Base-by-base conservation (phyloP, 2,797 vertebrate genomes). In the Loris lydekkerianus region DNA sequence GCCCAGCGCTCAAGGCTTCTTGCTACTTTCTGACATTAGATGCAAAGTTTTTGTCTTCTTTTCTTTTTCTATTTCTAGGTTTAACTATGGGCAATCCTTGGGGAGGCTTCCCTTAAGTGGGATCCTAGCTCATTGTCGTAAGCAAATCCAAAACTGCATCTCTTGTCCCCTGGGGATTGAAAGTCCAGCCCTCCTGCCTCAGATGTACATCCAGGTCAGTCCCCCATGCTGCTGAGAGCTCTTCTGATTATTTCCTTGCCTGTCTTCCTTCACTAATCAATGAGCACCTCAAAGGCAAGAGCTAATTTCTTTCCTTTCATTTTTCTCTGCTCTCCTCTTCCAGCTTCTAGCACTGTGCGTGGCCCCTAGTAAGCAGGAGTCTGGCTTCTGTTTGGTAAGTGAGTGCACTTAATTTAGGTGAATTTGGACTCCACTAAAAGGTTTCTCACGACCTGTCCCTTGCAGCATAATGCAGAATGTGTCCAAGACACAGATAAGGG, bases 351-450 rank as follows among this genome's bases (percentile, higher is more conserved):
- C 31, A 86, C 10, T 21, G 8, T 37, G 15, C 43, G n/a, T 49
- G 58, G 18, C 25, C 25, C 11, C 23, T 25, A 9, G 31, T 76
- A 49, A 85, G 65, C 11, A 87, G 86, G 37, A 93, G 23, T 31
- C 93, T 1, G 0, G 73, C 67, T 77, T 82, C 61, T 43, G 78
- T 13, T 56, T 72, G 43, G 37, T 65, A 73, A 81, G 67, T 60
- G 17, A 80, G 67, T 72, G 56, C 37, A 73, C 78, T 88, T 69
- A 93, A 86, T 56, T 89, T 72, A 73, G 65, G 29, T 97, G 91
- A 40, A 40, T 49, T 67, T 97, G 67, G 72, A 18, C 93, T 63
- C 27, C 31, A 56, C 72, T n/a, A n/a, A 93, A 86, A 94, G 91
- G 29, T 81, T 67, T 43, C 81, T 77, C 95, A 61, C 46, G 92